Conservation (phyloP, 2,797 vertebrate genomes). For the Myotis pilosus region DNA sequence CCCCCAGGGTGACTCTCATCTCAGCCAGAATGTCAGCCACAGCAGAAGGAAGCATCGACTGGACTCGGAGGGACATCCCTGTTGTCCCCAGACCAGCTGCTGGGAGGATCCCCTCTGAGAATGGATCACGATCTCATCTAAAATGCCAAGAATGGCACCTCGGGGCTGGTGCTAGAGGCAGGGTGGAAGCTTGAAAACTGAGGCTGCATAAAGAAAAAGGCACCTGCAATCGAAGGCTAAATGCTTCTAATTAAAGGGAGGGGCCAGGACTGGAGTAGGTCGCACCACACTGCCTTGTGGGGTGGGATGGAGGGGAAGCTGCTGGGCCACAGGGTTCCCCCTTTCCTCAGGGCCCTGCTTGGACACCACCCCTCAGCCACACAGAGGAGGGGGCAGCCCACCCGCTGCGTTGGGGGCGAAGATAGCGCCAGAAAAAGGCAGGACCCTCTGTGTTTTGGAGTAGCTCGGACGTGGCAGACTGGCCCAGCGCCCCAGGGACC, state of each 20-base stretch:
- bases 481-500: background rate
- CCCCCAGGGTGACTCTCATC: background rate
- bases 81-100: background rate
- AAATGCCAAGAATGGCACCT: background rate
- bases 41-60: background rate
- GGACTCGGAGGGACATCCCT: background rate
- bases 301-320: background rate
- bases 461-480: background rate
- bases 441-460: background rate
- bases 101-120: background rate
- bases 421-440: accelerated
- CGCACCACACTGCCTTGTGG: accelerated
- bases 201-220: background rate
- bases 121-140: background rate
- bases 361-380: accelerated
- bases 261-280: slow-evolving; percentile 33
- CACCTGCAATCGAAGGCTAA: slow-evolving; percentile 53
- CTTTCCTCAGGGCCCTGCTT: background rate
- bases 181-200: background rate
- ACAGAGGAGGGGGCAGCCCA: background rate
- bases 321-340: accelerated
- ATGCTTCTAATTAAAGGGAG: slow-evolving; percentile 67
- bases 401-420: accelerated
- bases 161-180: background rate
- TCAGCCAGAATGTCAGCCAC: background rate